phyloP scores from a whole-genome alignment of 2,888 invertebrate species.

The Fragum sueziense region DNA sequence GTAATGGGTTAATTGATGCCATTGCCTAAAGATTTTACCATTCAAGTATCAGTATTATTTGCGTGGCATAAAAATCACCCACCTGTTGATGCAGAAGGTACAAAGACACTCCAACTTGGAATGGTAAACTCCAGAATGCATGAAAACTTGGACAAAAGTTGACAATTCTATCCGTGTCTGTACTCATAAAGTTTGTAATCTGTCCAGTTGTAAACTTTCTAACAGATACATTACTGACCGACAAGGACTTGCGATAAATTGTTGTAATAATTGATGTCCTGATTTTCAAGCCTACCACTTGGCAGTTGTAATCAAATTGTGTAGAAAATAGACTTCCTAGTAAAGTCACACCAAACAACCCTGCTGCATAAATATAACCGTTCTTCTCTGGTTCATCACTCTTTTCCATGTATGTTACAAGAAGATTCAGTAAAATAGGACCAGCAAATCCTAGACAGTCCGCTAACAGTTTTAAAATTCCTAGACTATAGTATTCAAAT shows the following conservation, averaged over 20 bases:
- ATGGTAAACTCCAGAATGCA: slow-evolving; percentile 97
- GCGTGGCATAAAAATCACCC: slow-evolving; percentile 39
- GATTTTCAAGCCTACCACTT: slow-evolving; percentile 90
- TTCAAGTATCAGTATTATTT: too few relatives aligned
- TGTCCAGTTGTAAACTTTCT: slow-evolving; percentile 87
- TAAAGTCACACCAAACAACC: slow-evolving; percentile 87
- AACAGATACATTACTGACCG: slow-evolving; percentile 82
- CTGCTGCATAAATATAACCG: slow-evolving; percentile 85
- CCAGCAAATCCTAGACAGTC: slow-evolving; percentile 94
- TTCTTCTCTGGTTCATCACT: slow-evolving; percentile 85
- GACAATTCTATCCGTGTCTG: slow-evolving; percentile 96
- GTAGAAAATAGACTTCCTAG: slow-evolving; percentile 90
- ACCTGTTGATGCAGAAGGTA: slow-evolving; percentile 71
- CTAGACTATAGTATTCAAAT: slow-evolving; percentile 77
- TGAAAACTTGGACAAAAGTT: slow-evolving; percentile 98
- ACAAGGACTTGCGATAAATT: slow-evolving; percentile 89
- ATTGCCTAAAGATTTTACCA: too few relatives aligned
- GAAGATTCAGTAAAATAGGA: slow-evolving; percentile 92
- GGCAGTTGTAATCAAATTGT: slow-evolving; percentile 95
- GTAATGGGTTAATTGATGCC: too few relatives aligned
- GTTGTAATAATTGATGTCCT: slow-evolving; percentile 92
- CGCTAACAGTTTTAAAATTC: slow-evolving; percentile 87
- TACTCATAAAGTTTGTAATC: slow-evolving; percentile 98
- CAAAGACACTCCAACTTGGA: slow-evolving; percentile 84
- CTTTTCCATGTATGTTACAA: slow-evolving; percentile 91